Conservation (phyloP, 1,140 invertebrate genomes). For the Aphaenogaster ashmeadi region DNA sequence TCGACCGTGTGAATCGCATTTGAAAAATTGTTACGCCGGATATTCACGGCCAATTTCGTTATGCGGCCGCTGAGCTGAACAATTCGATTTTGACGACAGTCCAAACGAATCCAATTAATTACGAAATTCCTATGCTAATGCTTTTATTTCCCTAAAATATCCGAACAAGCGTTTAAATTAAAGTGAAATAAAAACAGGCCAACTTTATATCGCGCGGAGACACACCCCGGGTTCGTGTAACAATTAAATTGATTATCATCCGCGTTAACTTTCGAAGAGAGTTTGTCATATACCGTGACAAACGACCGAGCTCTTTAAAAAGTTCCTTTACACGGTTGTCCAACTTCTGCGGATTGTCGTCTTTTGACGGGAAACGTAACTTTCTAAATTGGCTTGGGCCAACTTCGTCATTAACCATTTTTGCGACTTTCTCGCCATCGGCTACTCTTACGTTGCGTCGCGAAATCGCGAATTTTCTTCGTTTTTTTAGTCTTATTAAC, state of each 20-base stretch:
- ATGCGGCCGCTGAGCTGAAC: constrained; percentile 20
- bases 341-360: constrained; percentile 51
- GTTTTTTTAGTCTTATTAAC: background rate
- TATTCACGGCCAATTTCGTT: constrained; percentile 67
- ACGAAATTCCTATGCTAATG: constrained; percentile 55
- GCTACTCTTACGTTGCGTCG: constrained; percentile 3
- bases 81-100: constrained; percentile 61
- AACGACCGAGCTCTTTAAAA: constrained; percentile 52
- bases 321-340: constrained; percentile 55
- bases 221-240: background rate
- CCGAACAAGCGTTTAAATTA: background rate
- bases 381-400: constrained; percentile 49
- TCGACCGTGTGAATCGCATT: constrained; percentile 47
- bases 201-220: background rate
- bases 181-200: background rate
- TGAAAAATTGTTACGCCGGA: constrained; percentile 56
- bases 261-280: constrained; percentile 8
- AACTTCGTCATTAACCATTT: constrained; percentile 59
- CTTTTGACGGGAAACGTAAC: constrained; percentile 53
- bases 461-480: constrained; percentile 4
- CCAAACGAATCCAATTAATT: constrained; percentile 59
- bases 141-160: constrained; percentile 32
- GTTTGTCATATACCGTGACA: constrained; percentile 50
- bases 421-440: constrained; percentile 44
- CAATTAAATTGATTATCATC: constrained; percentile 54